phyloP scores from a whole-genome alignment of 2,888 invertebrate genomes.

The Lasius platythorax region DNA sequence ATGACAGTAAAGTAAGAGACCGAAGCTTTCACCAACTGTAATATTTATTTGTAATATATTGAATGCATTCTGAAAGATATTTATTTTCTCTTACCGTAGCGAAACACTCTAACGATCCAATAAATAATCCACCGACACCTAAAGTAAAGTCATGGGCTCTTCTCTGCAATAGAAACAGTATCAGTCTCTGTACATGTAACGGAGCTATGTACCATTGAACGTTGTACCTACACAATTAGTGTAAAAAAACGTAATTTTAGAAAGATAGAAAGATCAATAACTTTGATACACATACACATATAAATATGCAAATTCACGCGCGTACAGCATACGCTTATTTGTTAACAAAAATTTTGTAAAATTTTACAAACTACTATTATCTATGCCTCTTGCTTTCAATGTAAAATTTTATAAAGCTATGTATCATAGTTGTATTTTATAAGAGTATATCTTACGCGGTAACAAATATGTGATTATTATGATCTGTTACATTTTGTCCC shows the following conservation, averaged over 20 bases:
- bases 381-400: neutral
- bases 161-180: slow-evolving; percentile 23
- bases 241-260: neutral
- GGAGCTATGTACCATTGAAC: neutral
- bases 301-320: neutral
- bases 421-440: neutral
- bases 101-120: neutral
- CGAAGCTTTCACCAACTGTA: slow-evolving; percentile 4
- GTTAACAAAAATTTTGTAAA: no score
- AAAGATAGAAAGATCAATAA: neutral
- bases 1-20: neutral
- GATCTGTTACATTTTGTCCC: neutral
- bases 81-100: neutral
- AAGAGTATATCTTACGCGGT: neutral
- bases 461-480: neutral
- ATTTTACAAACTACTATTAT: no score
- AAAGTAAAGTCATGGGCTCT: neutral
- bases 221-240: neutral
- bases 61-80: neutral
- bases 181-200: slow-evolving; percentile 10
- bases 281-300: neutral
- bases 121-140: neutral
- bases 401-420: neutral
- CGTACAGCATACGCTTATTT: no score
- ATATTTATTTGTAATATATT: neutral